A percentile compares a stretch with the other conserved stretches of the same genome.
Evolutionary conservation across 2,797 vertebrate genomes (phyloP).

Genomic region (Sebastes variabilis): DNA sequence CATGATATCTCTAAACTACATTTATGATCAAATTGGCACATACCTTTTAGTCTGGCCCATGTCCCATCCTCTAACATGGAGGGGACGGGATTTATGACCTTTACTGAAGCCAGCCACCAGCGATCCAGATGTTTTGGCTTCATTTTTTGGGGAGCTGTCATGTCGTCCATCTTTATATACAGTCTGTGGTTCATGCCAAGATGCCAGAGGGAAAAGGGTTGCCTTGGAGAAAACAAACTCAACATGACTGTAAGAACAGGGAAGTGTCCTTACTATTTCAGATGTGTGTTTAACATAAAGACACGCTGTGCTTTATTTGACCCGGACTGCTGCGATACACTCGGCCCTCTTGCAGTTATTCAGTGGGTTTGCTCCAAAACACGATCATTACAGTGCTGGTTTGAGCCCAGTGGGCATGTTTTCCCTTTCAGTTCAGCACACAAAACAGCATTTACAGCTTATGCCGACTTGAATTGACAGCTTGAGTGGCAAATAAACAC

Average conservation of each 20-base stretch:
- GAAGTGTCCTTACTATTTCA: conserved; percentile 1
- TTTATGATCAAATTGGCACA: too few species aligned
- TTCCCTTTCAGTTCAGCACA: background rate
- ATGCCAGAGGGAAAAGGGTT: background rate
- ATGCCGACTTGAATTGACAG: background rate
- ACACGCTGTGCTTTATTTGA: background rate
- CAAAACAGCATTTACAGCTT: background rate
- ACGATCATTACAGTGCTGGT: background rate
- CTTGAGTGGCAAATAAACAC: background rate
- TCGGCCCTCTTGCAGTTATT: background rate
- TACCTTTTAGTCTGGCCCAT: too few species aligned
- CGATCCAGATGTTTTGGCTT: too few species aligned
- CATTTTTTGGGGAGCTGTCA: too few species aligned
- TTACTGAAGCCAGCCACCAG: too few species aligned
- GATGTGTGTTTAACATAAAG: background rate
- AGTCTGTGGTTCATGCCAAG: background rate
- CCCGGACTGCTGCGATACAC: background rate
- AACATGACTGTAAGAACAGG: background rate
- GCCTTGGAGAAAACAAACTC: background rate
- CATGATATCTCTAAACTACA: too few species aligned
- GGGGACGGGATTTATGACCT: too few species aligned
- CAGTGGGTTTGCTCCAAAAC: background rate
- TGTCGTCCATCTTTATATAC: too few species aligned
- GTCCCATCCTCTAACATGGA: too few species aligned
- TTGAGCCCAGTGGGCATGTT: background rate